Evolutionary conservation across 35 echinoderm and acorn worm genomes (phyloP).

Genomic region (Heliocidaris tuberculata): DNA sequence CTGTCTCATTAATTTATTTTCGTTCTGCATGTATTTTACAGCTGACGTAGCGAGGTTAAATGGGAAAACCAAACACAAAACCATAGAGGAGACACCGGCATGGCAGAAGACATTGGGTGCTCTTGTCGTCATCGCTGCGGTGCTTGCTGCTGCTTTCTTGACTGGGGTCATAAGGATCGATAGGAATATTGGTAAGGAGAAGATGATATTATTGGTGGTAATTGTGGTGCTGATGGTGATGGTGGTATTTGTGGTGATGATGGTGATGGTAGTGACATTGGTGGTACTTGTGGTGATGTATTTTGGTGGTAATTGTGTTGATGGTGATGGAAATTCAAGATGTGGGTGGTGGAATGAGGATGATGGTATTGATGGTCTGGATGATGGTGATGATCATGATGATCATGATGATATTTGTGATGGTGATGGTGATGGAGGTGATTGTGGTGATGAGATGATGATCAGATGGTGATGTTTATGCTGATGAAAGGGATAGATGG

Average conservation of each 20-base stretch:
- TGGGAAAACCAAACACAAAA: slow-evolving; percentile 24
- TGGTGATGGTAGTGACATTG: neutral
- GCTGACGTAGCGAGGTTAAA: neutral
- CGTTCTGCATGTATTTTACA: neutral
- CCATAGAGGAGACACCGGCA: neutral
- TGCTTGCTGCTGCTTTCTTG: neutral
- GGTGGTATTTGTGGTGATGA: no score
- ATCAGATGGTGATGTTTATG: no score
- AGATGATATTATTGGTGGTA: no score
- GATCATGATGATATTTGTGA: no score
- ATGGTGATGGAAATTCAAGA: neutral
- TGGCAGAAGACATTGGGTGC: slow-evolving; percentile 39
- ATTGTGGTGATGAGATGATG: no score
- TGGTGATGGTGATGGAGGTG: no score
- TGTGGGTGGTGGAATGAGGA: neutral
- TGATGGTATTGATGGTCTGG: neutral
- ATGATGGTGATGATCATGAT: neutral
- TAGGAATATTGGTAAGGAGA: neutral
- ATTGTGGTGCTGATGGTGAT: no score
- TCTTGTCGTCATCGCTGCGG: neutral
- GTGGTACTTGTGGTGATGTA: no score
- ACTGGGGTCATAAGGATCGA: slow-evolving; percentile 28
- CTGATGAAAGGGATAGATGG: neutral
- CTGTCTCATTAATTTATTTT: neutral
- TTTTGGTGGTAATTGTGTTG: neutral